Evolutionary conservation across 2,797 vertebrate genomes (phyloP).

Genomic region (Acipenser ruthenus): DNA sequence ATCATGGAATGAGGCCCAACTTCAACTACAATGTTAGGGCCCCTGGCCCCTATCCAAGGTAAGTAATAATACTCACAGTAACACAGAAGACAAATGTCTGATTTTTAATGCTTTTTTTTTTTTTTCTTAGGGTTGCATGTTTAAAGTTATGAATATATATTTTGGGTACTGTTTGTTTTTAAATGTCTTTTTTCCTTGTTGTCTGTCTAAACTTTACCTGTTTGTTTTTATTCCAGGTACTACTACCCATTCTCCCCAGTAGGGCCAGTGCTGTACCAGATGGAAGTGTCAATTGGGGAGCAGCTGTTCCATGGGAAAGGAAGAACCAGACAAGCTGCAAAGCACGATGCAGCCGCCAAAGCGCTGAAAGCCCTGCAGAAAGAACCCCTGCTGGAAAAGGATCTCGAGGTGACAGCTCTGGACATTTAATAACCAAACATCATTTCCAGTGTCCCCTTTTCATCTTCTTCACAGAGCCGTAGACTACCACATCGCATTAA

Average conservation of each 20-base stretch:
- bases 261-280: slow-evolving; percentile 87
- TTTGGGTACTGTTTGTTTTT: too few species aligned
- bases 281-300: slow-evolving; percentile 90
- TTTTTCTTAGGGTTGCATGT: not conserved
- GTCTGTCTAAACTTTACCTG: not conserved
- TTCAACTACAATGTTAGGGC: slow-evolving; percentile 83
- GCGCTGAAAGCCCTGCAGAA: slow-evolving; percentile 88
- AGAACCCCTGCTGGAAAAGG: slow-evolving; percentile 80
- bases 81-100: not conserved
- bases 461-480: not conserved
- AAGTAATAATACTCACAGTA: not conserved
- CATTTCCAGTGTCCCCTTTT: too few species aligned
- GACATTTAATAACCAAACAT: not conserved
- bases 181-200: not conserved
- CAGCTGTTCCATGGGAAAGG: slow-evolving; percentile 95
- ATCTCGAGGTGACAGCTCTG: slow-evolving; percentile 52
- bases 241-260: slow-evolving; percentile 92
- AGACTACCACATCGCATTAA: not conserved
- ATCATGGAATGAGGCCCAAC: slow-evolving; percentile 85
- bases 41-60: slow-evolving; percentile 63
- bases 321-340: slow-evolving; percentile 86
- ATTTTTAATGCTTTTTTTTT: not conserved
- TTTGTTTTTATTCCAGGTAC: slow-evolving; percentile 64
- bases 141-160: too few species aligned
- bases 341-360: slow-evolving; percentile 87